Conservation (phyloP, 2,888 invertebrate species). For the Microctonus brassicae region DNA sequence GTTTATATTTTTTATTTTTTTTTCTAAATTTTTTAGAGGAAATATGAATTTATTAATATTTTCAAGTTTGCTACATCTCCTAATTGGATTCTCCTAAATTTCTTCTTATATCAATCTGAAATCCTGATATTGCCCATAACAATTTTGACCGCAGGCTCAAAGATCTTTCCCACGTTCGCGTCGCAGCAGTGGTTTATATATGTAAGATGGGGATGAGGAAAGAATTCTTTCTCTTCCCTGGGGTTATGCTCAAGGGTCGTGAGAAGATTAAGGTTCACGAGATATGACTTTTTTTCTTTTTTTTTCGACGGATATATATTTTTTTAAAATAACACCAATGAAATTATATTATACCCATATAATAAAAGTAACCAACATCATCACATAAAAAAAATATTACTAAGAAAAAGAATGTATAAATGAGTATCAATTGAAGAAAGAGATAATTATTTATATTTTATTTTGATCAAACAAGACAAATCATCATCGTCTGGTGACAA, state of each 20-base stretch:
- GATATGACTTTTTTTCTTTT: slow-evolving; percentile 33
- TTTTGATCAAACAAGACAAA: no score
- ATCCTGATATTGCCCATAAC: slow-evolving; percentile 58
- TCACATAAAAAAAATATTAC: neutral
- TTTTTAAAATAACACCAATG: slow-evolving; percentile 36
- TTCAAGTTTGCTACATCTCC: neutral
- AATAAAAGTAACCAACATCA: neutral
- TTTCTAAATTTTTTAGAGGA: no score
- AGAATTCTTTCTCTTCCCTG: slow-evolving; percentile 15
- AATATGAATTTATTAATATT: no score
- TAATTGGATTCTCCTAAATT: slow-evolving; percentile 10
- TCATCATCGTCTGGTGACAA: no score
- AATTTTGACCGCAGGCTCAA: slow-evolving; percentile 61
- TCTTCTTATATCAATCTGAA: slow-evolving; percentile 50
- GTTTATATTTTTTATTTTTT: no score
- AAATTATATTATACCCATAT: neutral
- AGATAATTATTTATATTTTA: no score
- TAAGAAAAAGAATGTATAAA: neutral
- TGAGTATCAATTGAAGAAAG: neutral
- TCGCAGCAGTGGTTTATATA: slow-evolving; percentile 20
- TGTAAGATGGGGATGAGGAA: slow-evolving; percentile 30
- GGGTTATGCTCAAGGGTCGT: slow-evolving; percentile 55
- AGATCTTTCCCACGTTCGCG: slow-evolving; percentile 60
- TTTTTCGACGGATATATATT: slow-evolving; percentile 41
- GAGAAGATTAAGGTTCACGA: slow-evolving; percentile 53